Evolutionary conservation across 2,888 invertebrate species (phyloP).

Genomic region (Anoplius nigerrimus): DNA sequence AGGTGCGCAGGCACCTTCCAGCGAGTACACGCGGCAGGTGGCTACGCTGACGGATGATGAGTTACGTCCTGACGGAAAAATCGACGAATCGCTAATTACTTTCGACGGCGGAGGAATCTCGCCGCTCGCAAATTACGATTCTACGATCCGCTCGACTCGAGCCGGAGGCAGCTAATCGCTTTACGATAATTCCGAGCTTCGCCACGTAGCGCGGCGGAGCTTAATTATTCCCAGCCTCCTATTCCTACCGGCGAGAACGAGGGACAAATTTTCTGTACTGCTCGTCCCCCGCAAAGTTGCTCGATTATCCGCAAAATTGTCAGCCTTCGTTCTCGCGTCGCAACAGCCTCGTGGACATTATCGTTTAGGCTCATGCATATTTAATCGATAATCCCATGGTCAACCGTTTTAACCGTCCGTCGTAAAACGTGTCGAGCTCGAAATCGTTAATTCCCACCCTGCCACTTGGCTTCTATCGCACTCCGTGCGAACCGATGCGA

Average conservation of each 20-base stretch:
- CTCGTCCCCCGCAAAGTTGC: too few species aligned
- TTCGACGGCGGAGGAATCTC: constrained; percentile 13
- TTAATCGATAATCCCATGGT: constrained; percentile 47
- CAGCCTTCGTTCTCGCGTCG: constrained; percentile 7
- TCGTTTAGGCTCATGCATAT: constrained; percentile 54
- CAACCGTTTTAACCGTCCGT: constrained; percentile 28
- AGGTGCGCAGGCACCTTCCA: constrained; percentile 34
- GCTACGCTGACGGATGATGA: constrained; percentile 35
- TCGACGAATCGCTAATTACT: constrained; percentile 27
- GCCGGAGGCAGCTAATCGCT: too few species aligned
- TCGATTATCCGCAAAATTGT: too few species aligned
- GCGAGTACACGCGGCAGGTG: constrained; percentile 24
- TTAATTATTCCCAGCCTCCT: too few species aligned
- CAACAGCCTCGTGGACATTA: constrained; percentile 14
- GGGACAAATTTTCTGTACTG: too few species aligned
- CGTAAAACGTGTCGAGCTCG: constrained; percentile 32
- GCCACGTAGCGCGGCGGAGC: too few species aligned
- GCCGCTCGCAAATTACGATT: constrained; percentile 9
- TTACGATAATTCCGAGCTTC: too few species aligned
- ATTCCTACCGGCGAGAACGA: too few species aligned
- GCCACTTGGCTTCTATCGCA: not conserved
- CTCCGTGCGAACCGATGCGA: not conserved
- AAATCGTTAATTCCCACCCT: not conserved
- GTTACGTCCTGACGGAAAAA: constrained; percentile 28
- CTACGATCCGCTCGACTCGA: too few species aligned